These are phyloP conservation scores for Saturnia japonica DNA, from an alignment of 2,888 invertebrate genomes.

Conservation along the genomic window DNA sequence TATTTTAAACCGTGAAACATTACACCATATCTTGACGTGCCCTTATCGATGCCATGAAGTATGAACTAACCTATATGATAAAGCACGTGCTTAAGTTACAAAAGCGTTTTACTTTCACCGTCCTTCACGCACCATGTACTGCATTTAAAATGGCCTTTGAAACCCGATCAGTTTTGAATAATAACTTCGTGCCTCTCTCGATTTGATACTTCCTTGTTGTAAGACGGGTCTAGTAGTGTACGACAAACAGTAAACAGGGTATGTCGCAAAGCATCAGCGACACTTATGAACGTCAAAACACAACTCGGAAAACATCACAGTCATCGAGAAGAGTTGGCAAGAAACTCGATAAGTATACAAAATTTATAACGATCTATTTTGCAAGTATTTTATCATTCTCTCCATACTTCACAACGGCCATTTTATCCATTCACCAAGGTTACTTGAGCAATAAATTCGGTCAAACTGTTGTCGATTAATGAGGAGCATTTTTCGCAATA, in stretches of 20 bases:
- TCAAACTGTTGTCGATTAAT: conserved; percentile 11
- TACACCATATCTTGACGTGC: not conserved
- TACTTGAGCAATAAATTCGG: not conserved
- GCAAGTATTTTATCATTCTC: conserved; percentile 18
- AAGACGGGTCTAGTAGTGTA: not conserved
- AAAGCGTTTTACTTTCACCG: conserved; percentile 43
- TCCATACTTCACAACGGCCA: conserved; percentile 14
- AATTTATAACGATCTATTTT: conserved; percentile 16
- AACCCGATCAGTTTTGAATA: conserved; percentile 19
- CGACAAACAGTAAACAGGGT: not conserved
- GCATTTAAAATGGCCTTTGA: conserved; percentile 20
- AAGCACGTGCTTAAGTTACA: conserved; percentile 21
- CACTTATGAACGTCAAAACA: too few species aligned
- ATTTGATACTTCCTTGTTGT: not conserved
- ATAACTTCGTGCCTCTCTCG: conserved; percentile 16
- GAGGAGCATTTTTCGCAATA: conserved; percentile 9
- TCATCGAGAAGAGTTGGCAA: too few species aligned
- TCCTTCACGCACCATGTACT: conserved; percentile 25
- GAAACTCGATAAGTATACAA: not conserved
- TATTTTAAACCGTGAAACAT: not conserved
- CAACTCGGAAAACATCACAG: too few species aligned
- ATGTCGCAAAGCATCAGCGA: too few species aligned
- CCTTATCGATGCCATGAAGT: not conserved
- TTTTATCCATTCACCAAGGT: conserved; percentile 19
- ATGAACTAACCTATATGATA: conserved; percentile 14